Evolutionary conservation across 2,113 vertebrate species (phyloP), one percentile per base, ranked within the genome.

Genomic region (Acanthochromis polyacanthus): DNA sequence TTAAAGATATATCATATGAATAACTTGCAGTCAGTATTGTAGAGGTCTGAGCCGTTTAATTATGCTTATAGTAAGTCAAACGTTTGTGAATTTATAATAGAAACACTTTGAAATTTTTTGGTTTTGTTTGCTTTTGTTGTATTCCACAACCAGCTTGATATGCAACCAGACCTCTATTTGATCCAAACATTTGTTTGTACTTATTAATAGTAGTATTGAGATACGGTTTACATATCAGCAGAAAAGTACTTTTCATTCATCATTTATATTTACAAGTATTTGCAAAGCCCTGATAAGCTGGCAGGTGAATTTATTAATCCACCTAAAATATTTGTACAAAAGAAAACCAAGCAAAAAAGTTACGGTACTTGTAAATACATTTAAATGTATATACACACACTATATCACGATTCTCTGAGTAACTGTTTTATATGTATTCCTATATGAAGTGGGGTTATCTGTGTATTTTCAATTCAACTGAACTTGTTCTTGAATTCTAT

Each of bases 371-470:
- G 92, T 94, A 91, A 77, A 91, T 92, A 91, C 78, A 90, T 90
- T 82, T 91, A 88, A 85, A 86, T 93, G 90, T 93, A 92, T 70
- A 90, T 71, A 80, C 52, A 83, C 82, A 91, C 85, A 87, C 66
- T 89, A 90, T 92, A 91, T 83, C 75, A 66, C 81, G 62, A 87
- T 77, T 89, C 87, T 91, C 90, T 86, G 76, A 92, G 67, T 90
- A 81, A 75, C 80, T 89, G 87, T 93, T 94, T 92, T 91, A 81
- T 93, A 91, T 93, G 91, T 93, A 84, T 92, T 91, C 87, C 85
- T 92, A 91, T 93, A 88, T 93, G 80, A 92, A 91, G 88, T 93
- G 89, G 78, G 81, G 88, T 93, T 84, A 82, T 90, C 85, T 91
- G 85, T 91, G 86, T 88, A 83, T 91, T 88, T 92, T 84, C 84